Evolutionary conservation across 2,797 vertebrate species (phyloP).

Genomic region (Enteromius anoplus): DNA sequence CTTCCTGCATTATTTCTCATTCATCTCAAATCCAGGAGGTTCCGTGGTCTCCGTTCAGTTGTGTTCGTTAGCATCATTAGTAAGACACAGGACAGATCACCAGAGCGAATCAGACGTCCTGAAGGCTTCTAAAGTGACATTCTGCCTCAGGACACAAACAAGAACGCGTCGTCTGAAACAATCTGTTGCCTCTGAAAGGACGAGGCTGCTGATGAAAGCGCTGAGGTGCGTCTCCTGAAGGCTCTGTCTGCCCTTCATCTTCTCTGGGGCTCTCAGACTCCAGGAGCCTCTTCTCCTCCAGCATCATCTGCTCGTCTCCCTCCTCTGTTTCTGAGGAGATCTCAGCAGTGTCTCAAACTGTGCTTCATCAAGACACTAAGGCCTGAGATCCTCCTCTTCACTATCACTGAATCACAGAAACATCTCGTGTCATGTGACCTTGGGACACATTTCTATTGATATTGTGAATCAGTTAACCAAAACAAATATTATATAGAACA

Average conservation of each 20-base stretch:
- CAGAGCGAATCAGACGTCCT: neutral
- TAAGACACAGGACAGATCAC: neutral
- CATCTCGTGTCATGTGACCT: neutral
- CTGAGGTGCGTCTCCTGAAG: constrained; percentile 54
- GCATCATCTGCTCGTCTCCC: neutral
- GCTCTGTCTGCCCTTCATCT: constrained; percentile 62
- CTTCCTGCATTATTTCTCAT: neutral
- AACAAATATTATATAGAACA: neutral
- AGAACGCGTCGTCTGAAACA: constrained; percentile 20
- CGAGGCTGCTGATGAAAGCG: constrained; percentile 47
- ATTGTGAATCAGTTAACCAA: neutral
- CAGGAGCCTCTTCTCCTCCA: no score
- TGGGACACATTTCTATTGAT: neutral
- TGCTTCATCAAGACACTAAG: no score
- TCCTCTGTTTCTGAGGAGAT: neutral
- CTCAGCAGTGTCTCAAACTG: neutral
- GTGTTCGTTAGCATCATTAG: constrained; percentile 40
- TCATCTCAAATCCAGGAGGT: neutral
- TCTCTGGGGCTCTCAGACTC: constrained; percentile 46
- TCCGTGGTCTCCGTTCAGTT: neutral
- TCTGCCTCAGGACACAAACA: constrained; percentile 14
- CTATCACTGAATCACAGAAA: no score
- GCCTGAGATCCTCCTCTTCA: neutral
- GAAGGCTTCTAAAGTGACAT: constrained; percentile 22
- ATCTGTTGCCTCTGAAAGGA: constrained; percentile 33